Base-by-base conservation (phyloP, 2,797 vertebrate species). In the Eupleurogrammus muticus region DNA sequence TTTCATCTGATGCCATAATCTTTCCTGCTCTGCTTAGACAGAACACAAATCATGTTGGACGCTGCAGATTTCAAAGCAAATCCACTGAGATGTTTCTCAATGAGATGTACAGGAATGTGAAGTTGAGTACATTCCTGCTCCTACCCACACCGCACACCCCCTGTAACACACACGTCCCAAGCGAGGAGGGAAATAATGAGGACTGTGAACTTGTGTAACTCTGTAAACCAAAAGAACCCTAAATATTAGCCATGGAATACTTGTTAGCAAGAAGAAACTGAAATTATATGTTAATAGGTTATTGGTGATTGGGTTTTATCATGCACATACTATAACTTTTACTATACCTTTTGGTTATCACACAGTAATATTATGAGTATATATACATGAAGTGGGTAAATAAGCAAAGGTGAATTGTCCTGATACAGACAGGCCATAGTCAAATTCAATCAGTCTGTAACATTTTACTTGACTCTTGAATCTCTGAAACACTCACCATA, bases 11-110 rank as follows among this genome's bases (percentile, higher is more conserved):
- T 4, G 5, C 38, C 38, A 40, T 38, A 4, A 40, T 40, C 38
- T 4, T 13, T 35, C 32, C 66, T 80, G 4, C 55, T 81, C 46
- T 48, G 61, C 71, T 34, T 9, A 13, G 32, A 65, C 14, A 32
- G 21, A 73, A 49, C 57, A 64, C 73, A 70, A 75, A 82, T 86
- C 70, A 63, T 58, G 46, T n/a, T 14, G 21, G 54, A 79, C 66
- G 79, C 71, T 71, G 57, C 51, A 73, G 14, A 82, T 72, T 61
- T 72, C 53, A 77, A 70, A 79, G 70, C 23, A 74, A 81, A 70
- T 70, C 78, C 74, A 44, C 79, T 5, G 75, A 73, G 72, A 77
- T 57, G 65, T 49, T 61, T 64, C 73, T 84, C 63, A 76, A 72
- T 82, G 65, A 82, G 70, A 87, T 79, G 70, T 73, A 28, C 28